Evolutionary conservation across 2,888 invertebrate genomes (phyloP).

Genomic region (Idaea straminata): DNA sequence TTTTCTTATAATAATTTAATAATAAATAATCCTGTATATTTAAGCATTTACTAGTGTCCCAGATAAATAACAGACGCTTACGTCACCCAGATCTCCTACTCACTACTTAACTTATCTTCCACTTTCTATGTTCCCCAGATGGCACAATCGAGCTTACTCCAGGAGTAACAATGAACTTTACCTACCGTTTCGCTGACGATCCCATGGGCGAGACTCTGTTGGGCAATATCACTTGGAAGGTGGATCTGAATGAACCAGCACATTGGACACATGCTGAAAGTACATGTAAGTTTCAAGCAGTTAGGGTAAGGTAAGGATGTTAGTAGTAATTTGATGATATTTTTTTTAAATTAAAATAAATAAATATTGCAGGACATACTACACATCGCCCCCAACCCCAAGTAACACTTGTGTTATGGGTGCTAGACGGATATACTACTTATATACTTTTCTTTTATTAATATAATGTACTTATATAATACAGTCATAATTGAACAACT

Average conservation of each 20-base stretch:
- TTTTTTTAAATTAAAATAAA: too few relatives aligned
- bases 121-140: slow-evolving; percentile 37
- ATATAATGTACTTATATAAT: too few relatives aligned
- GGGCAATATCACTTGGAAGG: slow-evolving; percentile 93
- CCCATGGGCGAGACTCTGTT: slow-evolving; percentile 88
- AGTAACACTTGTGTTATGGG: too few relatives aligned
- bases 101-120: not conserved
- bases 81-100: not conserved
- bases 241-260: slow-evolving; percentile 86
- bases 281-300: slow-evolving; percentile 82
- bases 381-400: too few relatives aligned
- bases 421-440: too few relatives aligned
- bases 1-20: too few relatives aligned
- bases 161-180: slow-evolving; percentile 93
- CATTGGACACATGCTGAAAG: slow-evolving; percentile 94
- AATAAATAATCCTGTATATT: too few relatives aligned
- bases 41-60: too few relatives aligned
- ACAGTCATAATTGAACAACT: too few relatives aligned
- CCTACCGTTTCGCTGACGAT: slow-evolving; percentile 91
- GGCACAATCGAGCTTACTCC: slow-evolving; percentile 71
- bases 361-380: too few relatives aligned
- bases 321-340: too few relatives aligned
- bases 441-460: too few relatives aligned
- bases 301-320: not conserved
- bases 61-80: not conserved